Evolutionary conservation across 2,113 vertebrate genomes (phyloP), one percentile per base, ranked within the genome.

Genomic region (Coryphaenoides rupestris): DNA sequence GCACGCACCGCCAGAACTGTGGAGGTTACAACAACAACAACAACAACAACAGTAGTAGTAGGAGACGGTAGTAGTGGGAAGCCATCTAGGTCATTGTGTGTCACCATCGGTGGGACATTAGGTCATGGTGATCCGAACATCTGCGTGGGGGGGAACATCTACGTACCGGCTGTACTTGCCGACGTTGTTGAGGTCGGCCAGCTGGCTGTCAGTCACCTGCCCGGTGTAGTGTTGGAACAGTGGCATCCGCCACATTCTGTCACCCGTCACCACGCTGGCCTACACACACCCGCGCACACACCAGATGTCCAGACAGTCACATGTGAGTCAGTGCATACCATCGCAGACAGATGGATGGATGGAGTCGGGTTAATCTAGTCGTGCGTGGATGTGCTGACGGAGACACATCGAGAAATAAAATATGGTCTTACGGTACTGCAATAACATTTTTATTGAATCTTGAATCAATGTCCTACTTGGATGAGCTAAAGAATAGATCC

Each of bases 241-340:
- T 65, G 97, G 97, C 97, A 98, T 98, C 72, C 97, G 92, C 97
- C 97, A 99, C 55, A 99, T 93, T 63, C 97, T 87, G 86, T 99
- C 97, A 46, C 97, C 97, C 1, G 96, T 98, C 72, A 95, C 79
- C 67, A 95, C 59, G 66, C 96, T 96, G 49, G 97, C 96, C 96
- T 98, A 28, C 4, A 80, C 45, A 79, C 12, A 79, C 19, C 62
- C 12, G 33, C 61, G 70, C 52, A 74, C 3, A 66, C 60, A 47
- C 4, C 21, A 69, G 45, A 33, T 69, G 19, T 50, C 45, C 40
- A 47, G 40, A 49, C 13, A 49, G 10, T 4, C 14, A 17, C 47
- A 49, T 13, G 33, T 40, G 9, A 12, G 24, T 26, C 24, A 26
- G 24, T 26, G 6, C 33, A 40, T 40, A 40, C 33, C 33, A 40